A percentile compares a stretch with the other conserved stretches of the same genome.
These are phyloP conservation scores for Lasioglossum calceatum DNA, from an alignment of 2,888 invertebrate species.

Conservation along the genomic window DNA sequence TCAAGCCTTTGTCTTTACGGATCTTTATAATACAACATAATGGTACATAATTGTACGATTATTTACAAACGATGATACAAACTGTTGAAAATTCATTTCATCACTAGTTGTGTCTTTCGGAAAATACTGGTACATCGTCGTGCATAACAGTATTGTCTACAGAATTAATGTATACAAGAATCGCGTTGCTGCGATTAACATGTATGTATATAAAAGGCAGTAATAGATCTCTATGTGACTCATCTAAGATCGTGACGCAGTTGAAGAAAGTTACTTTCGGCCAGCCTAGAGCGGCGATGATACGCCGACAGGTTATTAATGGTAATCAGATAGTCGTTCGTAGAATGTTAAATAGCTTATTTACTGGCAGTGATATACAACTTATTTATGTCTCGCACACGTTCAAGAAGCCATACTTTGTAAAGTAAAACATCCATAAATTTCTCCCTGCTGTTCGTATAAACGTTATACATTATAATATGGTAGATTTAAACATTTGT, in stretches of 20 bases:
- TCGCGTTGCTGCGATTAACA: constrained; percentile 10
- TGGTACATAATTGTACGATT: constrained; percentile 10
- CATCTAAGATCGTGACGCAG: constrained; percentile 23
- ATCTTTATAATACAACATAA: neutral
- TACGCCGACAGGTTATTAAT: constrained; percentile 63
- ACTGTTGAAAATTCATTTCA: neutral
- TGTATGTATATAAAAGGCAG: constrained; percentile 7
- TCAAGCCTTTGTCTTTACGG: constrained; percentile 38
- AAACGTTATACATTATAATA: constrained; percentile 33
- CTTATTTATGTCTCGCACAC: constrained; percentile 41
- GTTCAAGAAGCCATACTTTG: constrained; percentile 26
- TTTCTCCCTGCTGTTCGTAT: constrained; percentile 6
- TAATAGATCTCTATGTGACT: constrained; percentile 23
- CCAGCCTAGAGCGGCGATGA: constrained; percentile 32
- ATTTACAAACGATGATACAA: neutral
- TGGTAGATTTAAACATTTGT: constrained; percentile 23
- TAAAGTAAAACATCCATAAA: constrained; percentile 29
- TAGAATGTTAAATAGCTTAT: constrained; percentile 55
- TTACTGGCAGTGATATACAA: constrained; percentile 47
- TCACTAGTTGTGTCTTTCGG: neutral
- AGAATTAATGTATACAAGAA: constrained; percentile 34
- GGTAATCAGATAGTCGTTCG: constrained; percentile 50
- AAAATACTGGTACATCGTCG: constrained; percentile 5
- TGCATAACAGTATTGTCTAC: constrained; percentile 23
- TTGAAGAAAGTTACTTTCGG: constrained; percentile 69